phyloP scores from a whole-genome alignment of 2,888 invertebrate genomes.

The Cantharis rustica region DNA sequence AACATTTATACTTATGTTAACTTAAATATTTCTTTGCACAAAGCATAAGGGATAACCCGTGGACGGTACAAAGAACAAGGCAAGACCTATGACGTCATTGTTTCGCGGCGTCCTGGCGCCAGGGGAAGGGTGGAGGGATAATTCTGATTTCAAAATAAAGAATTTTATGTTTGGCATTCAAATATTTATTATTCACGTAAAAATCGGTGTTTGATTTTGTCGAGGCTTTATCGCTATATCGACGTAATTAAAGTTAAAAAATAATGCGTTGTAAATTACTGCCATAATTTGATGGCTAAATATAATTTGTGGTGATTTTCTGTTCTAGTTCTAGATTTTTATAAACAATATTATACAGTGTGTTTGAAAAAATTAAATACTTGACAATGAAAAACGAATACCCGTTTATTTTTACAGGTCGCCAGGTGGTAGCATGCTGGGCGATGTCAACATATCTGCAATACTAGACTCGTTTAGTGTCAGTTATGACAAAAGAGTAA shows the following conservation, averaged over 20 bases:
- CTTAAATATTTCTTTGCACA: constrained; percentile 9
- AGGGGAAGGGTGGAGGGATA: constrained; percentile 36
- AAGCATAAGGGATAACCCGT: constrained; percentile 26
- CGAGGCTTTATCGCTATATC: not conserved
- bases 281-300: not conserved
- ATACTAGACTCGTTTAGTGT: constrained; percentile 94
- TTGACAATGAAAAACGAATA: not conserved
- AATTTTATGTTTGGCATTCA: constrained; percentile 26
- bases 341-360: not conserved
- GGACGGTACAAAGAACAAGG: constrained; percentile 37
- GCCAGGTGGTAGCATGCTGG: constrained; percentile 82
- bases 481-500: constrained; percentile 99
- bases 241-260: not conserved
- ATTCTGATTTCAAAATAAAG: constrained; percentile 42
- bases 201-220: not conserved
- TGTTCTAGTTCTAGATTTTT: not conserved
- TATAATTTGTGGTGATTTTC: not conserved
- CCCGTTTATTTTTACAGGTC: constrained; percentile 56
- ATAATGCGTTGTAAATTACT: not conserved
- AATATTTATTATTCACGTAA: not conserved
- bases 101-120: constrained; percentile 41
- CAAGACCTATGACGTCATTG: constrained; percentile 39
- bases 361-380: not conserved
- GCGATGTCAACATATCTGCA: constrained; percentile 93
- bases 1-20: not conserved